Percentiles rank a stretch among this genome's conserved stretches.
These are phyloP conservation scores for Agrypnus murinus DNA, from an alignment of 2,888 invertebrate genomes.

Conservation along the genomic window DNA sequence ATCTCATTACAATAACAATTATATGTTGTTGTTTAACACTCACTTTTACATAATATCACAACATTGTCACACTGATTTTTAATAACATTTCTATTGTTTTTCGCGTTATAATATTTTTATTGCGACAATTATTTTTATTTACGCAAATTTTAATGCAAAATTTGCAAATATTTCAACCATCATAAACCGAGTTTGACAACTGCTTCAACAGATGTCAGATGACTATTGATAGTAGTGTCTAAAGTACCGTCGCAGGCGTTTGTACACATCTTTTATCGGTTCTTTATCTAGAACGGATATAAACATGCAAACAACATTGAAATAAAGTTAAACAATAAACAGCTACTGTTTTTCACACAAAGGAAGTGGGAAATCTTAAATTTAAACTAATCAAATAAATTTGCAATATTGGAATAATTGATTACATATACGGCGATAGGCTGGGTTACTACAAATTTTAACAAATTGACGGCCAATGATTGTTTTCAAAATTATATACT, in stretches of 20 bases:
- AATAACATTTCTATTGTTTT: slow-evolving; percentile 20
- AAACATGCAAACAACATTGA: not conserved
- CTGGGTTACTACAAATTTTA: too few relatives aligned
- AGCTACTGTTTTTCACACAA: too few relatives aligned
- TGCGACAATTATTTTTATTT: slow-evolving; percentile 8
- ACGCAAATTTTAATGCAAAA: slow-evolving; percentile 36
- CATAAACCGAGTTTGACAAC: slow-evolving; percentile 49
- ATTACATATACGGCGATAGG: too few relatives aligned
- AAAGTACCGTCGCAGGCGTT: not conserved
- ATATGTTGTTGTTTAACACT: slow-evolving; percentile 10
- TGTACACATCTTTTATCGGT: not conserved
- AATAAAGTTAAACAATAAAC: not conserved
- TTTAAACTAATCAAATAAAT: too few relatives aligned
- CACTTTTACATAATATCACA: slow-evolving; percentile 46
- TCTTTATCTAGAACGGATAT: not conserved
- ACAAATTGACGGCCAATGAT: too few relatives aligned
- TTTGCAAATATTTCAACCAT: slow-evolving; percentile 50
- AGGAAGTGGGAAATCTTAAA: too few relatives aligned
- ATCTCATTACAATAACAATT: too few relatives aligned
- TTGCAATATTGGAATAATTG: too few relatives aligned
- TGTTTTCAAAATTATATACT: too few relatives aligned
- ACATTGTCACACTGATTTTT: slow-evolving; percentile 42
- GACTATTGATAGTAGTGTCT: slow-evolving; percentile 40
- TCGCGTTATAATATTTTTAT: slow-evolving; percentile 1
- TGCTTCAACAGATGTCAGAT: slow-evolving; percentile 59